Conservation (phyloP, 2,888 invertebrate genomes). For the Hartigia nigra region DNA sequence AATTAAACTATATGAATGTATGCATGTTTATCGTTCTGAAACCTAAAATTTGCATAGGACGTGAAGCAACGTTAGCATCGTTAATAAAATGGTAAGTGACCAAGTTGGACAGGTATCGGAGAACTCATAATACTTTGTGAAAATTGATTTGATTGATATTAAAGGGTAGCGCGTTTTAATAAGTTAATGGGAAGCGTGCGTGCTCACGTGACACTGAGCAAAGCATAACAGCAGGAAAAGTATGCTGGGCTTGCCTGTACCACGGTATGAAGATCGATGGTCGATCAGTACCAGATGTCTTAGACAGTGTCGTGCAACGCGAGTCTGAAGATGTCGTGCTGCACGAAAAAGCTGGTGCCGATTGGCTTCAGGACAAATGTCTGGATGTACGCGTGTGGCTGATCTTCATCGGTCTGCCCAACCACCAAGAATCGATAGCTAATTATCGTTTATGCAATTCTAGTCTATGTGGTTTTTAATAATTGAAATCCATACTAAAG, state of each 20-base stretch:
- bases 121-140: neutral
- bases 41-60: neutral
- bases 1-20: neutral
- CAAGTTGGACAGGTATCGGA: neutral
- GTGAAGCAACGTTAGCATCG: neutral
- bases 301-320: conserved; percentile 85
- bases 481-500: neutral
- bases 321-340: conserved; percentile 95
- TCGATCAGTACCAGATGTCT: conserved; percentile 56
- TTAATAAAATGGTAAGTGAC: neutral
- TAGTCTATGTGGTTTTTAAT: neutral
- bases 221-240: conserved; percentile 31
- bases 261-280: conserved; percentile 51
- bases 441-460: conserved; percentile 29
- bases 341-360: conserved; percentile 90
- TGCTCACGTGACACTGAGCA: conserved; percentile 32
- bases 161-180: neutral
- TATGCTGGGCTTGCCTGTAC: conserved; percentile 52
- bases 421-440: conserved; percentile 64
- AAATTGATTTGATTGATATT: neutral
- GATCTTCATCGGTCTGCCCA: conserved; percentile 93
- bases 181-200: conserved; percentile 8
- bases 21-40: neutral
- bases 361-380: conserved; percentile 92
- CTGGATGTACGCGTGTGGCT: conserved; percentile 93